Evolutionary conservation across 2,113 vertebrate genomes (phyloP).

Genomic region (Psittacus erithacus): DNA sequence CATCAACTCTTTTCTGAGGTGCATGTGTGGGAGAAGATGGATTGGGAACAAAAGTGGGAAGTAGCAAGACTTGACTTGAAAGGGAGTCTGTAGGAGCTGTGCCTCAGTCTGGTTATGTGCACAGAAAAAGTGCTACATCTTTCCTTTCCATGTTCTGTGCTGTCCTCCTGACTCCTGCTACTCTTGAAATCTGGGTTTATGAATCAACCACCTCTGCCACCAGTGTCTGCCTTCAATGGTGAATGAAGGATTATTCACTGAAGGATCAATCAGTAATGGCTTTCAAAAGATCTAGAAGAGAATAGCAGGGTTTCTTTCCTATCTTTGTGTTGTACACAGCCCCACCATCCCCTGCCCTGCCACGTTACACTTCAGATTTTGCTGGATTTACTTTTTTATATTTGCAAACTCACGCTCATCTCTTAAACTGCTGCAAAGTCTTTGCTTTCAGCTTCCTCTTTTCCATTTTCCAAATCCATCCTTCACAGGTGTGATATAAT

Average conservation of each 20-base stretch:
- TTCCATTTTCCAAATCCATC: neutral
- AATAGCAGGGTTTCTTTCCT: neutral
- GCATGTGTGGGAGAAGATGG: neutral
- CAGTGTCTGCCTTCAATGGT: neutral
- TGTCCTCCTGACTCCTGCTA: neutral
- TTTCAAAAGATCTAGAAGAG: neutral
- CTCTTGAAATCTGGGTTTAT: neutral
- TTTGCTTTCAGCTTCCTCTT: neutral
- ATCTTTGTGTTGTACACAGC: neutral
- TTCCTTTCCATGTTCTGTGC: neutral
- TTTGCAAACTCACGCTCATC: neutral
- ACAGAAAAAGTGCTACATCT: neutral
- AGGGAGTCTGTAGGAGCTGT: neutral
- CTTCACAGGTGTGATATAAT: neutral
- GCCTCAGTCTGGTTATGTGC: neutral
- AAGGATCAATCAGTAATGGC: neutral
- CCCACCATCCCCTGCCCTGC: rapidly evolving
- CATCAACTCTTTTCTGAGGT: neutral
- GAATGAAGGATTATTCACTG: neutral
- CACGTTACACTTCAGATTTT: neutral
- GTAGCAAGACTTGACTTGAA: neutral
- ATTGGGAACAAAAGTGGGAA: neutral
- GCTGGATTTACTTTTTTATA: neutral
- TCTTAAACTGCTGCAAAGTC: neutral
- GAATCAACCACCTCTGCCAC: neutral